phyloP scores from a whole-genome alignment of 1,140 invertebrate species.

The Pissodes strobi region DNA sequence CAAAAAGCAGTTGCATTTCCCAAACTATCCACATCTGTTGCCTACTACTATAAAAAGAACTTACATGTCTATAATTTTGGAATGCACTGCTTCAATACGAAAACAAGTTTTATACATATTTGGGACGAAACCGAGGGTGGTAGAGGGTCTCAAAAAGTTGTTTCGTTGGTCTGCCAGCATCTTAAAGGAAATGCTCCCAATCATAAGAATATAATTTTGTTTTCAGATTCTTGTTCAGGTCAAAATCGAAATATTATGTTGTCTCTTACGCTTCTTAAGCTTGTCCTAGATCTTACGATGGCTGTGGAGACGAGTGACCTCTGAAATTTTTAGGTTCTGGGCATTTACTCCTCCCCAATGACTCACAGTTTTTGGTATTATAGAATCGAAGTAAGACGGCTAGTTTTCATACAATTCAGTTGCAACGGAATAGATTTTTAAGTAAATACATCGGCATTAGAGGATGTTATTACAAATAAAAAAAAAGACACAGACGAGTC shows the following conservation, averaged over 20 bases:
- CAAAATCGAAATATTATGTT: slow-evolving; percentile 31
- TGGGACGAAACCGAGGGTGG: slow-evolving; percentile 13
- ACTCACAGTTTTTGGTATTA: slow-evolving; percentile 17
- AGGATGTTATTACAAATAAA: slow-evolving; percentile 3
- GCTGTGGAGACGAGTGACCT: background rate
- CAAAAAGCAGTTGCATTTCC: slow-evolving; percentile 8
- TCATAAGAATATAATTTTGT: slow-evolving; percentile 21
- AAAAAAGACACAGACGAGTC: background rate
- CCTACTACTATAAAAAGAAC: no score
- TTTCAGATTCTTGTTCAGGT: slow-evolving; percentile 29
- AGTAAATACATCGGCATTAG: slow-evolving; percentile 4
- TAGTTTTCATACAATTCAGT: background rate
- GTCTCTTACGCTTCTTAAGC: background rate
- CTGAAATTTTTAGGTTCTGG: slow-evolving; percentile 13
- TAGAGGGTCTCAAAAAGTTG: slow-evolving; percentile 29
- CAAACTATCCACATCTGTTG: slow-evolving; percentile 14
- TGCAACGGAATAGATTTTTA: slow-evolving; percentile 1
- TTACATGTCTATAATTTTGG: slow-evolving; percentile 23
- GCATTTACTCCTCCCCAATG: slow-evolving; percentile 10
- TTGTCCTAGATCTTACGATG: slow-evolving; percentile 8
- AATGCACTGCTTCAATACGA: slow-evolving; percentile 12
- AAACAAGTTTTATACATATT: slow-evolving; percentile 14
- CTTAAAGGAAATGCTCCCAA: slow-evolving; percentile 4
- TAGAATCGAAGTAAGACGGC: background rate
- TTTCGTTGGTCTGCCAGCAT: slow-evolving; percentile 17